Evolutionary conservation across 1,140 invertebrate genomes (phyloP).

Genomic region (Drosophila repletoides): DNA sequence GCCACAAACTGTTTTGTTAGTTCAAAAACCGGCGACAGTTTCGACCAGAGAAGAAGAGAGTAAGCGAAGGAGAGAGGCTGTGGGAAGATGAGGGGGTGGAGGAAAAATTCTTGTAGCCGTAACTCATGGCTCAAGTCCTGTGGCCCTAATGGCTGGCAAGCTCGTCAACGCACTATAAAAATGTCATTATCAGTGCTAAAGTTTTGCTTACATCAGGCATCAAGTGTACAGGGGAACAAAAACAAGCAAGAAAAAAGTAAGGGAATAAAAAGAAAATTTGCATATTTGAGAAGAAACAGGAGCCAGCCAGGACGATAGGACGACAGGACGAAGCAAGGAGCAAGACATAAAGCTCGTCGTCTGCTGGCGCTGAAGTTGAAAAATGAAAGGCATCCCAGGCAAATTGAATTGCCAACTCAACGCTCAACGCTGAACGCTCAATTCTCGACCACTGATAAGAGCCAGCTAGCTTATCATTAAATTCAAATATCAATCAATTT

Average conservation of each 20-base stretch:
- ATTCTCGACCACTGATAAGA: constrained; percentile 20
- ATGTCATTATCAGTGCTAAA: constrained; percentile 78
- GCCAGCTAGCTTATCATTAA: constrained; percentile 68
- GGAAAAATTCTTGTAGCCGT: too few relatives aligned
- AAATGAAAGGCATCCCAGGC: constrained; percentile 56
- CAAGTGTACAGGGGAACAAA: too few relatives aligned
- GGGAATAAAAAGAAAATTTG: constrained; percentile 70
- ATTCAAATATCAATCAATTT: constrained; percentile 81
- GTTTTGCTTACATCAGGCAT: constrained; percentile 62
- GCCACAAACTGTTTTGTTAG: constrained; percentile 58
- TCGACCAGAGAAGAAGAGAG: background rate
- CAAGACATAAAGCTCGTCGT: constrained; percentile 29
- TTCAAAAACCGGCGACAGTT: constrained; percentile 45
- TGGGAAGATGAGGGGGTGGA: too few relatives aligned
- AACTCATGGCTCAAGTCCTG: constrained; percentile 22
- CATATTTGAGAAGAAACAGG: constrained; percentile 62
- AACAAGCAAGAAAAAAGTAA: too few relatives aligned
- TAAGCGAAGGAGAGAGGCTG: background rate
- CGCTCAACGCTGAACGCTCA: background rate
- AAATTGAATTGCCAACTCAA: constrained; percentile 72
- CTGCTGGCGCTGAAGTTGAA: constrained; percentile 72
- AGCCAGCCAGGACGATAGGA: background rate
- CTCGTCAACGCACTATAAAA: constrained; percentile 80
- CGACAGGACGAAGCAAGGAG: background rate
- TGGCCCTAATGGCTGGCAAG: constrained; percentile 50